A percentile compares a stretch with the other conserved stretches of the same genome.
These are phyloP conservation scores for Kryptolebias ocellatus DNA, from an alignment of 2,797 vertebrate species.

Conservation along the genomic window DNA sequence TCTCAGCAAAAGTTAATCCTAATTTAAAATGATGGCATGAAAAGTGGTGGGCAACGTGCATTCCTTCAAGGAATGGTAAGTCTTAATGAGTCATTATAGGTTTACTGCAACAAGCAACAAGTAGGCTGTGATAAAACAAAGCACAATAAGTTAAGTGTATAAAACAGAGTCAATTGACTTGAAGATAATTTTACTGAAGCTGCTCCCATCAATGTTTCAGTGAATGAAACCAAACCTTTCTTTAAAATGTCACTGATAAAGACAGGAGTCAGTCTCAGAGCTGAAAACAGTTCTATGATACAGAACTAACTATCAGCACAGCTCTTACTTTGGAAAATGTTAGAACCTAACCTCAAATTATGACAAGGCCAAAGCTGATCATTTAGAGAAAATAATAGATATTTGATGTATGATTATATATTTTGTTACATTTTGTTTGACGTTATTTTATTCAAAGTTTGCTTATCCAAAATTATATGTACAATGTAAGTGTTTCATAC, in stretches of 20 bases:
- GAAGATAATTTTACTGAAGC: neutral
- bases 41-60: too few relatives aligned
- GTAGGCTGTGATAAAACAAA: too few relatives aligned
- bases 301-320: neutral
- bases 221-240: neutral
- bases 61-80: too few relatives aligned
- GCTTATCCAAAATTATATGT: neutral
- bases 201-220: neutral
- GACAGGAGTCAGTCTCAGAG: neutral
- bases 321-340: neutral
- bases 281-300: too few relatives aligned
- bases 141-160: neutral
- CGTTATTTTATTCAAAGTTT: neutral
- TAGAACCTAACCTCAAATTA: neutral
- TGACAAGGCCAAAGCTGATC: neutral
- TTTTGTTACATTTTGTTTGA: conserved; percentile 12
- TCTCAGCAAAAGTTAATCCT: too few relatives aligned
- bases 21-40: too few relatives aligned
- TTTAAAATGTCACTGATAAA: neutral
- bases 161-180: neutral
- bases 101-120: too few relatives aligned
- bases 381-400: neutral
- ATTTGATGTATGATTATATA: neutral
- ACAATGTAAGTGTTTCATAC: neutral
- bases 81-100: too few relatives aligned